Conservation (phyloP, 1,140 invertebrate species). For the Pseudomyrmex flavicornis region DNA sequence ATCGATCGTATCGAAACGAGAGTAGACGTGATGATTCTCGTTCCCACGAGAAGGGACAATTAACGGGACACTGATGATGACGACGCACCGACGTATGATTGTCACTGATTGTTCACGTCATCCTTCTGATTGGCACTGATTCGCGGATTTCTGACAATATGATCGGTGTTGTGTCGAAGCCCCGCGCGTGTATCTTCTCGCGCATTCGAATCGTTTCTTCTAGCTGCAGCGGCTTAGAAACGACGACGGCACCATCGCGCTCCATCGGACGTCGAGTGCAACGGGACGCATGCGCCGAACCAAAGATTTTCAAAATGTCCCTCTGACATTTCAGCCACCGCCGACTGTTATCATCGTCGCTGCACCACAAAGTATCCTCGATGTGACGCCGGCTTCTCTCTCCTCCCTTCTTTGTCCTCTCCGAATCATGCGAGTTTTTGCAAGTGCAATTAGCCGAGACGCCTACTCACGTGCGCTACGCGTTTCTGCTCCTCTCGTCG, state of each 20-base stretch:
- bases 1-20: slow-evolving; percentile 38
- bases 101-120: not conserved
- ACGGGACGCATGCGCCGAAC: slow-evolving; percentile 78
- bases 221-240: slow-evolving; percentile 19
- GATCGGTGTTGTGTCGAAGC: not conserved
- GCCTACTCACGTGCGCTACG: slow-evolving; percentile 6
- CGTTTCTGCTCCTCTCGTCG: not conserved
- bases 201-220: slow-evolving; percentile 30
- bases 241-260: slow-evolving; percentile 69
- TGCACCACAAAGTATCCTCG: slow-evolving; percentile 22
- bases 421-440: not conserved
- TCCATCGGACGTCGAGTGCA: slow-evolving; percentile 61
- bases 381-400: slow-evolving; percentile 1
- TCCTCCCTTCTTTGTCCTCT: too few species aligned
- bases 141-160: slow-evolving; percentile 10
- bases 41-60: not conserved
- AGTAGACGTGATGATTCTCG: not conserved
- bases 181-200: slow-evolving; percentile 19
- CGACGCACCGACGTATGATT: not conserved
- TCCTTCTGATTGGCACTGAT: not conserved
- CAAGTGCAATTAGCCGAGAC: slow-evolving; percentile 8
- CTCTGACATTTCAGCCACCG: slow-evolving; percentile 64
- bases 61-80: slow-evolving; percentile 27
- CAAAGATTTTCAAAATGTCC: slow-evolving; percentile 81
- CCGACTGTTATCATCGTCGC: not conserved